Percentiles rank a stretch among this genome's conserved stretches.
Evolutionary conservation across 2,797 vertebrate genomes (phyloP).

Genomic region (Periparus ater): DNA sequence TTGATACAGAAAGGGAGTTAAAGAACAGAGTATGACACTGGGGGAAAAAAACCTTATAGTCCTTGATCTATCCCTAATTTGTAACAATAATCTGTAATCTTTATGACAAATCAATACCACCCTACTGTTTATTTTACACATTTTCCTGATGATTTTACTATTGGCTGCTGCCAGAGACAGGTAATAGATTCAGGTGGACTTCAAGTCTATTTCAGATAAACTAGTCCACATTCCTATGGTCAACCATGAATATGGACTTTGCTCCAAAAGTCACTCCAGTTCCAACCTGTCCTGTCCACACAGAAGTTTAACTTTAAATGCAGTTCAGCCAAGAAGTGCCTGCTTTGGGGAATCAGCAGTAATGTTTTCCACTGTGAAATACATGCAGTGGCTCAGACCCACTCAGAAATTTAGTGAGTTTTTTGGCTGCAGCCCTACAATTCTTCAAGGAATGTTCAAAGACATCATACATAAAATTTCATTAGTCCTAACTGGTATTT

Average conservation of each 20-base stretch:
- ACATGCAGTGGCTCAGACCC: not conserved
- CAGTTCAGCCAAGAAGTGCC: not conserved
- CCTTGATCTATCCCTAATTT: not conserved
- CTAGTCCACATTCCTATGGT: not conserved
- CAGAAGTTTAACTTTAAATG: not conserved
- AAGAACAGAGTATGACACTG: not conserved
- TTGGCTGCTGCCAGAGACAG: not conserved
- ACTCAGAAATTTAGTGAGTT: not conserved
- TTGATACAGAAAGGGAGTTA: not conserved
- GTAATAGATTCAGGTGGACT: not conserved
- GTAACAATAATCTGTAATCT: not conserved
- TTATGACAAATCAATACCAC: not conserved
- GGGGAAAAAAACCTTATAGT: not conserved
- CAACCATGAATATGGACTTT: not conserved
- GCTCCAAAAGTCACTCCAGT: not conserved
- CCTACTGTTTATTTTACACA: not conserved
- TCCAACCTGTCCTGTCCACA: not conserved
- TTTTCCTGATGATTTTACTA: not conserved
- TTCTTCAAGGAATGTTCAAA: constrained; percentile 11
- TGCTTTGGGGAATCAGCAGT: not conserved
- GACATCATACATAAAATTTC: constrained; percentile 39
- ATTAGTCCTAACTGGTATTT: constrained; percentile 24
- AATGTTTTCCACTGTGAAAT: not conserved
- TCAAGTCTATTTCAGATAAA: not conserved
- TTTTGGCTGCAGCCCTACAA: constrained; percentile 10